Conservation (phyloP, 1,140 invertebrate species). For the Phymastichus coffea region DNA sequence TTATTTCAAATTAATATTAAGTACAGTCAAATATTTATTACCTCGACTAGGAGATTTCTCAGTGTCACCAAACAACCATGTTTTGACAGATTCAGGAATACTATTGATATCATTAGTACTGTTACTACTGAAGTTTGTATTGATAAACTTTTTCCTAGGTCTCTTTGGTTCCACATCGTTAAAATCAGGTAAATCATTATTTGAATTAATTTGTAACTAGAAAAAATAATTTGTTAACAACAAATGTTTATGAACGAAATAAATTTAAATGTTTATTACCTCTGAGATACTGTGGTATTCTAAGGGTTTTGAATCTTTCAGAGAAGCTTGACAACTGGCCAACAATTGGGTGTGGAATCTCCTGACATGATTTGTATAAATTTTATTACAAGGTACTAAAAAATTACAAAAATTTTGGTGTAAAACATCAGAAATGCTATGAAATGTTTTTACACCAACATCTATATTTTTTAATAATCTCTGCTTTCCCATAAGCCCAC, state of each 20-base stretch:
- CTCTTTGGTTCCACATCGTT: background rate
- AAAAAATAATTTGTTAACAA: background rate
- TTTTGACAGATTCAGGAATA: background rate
- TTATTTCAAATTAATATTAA: background rate
- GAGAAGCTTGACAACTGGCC: background rate
- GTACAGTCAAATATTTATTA: background rate
- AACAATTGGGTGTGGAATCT: background rate
- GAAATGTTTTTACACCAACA: too few species aligned
- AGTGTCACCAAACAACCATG: conserved; percentile 4
- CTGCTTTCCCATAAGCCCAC: background rate
- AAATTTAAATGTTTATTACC: background rate
- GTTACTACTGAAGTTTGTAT: background rate
- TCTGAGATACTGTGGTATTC: background rate
- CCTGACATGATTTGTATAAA: background rate
- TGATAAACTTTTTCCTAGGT: background rate
- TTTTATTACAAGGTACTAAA: background rate
- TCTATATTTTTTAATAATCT: background rate
- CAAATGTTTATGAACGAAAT: background rate
- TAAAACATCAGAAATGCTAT: too few species aligned
- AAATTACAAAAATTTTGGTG: background rate
- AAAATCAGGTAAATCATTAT: background rate
- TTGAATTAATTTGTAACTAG: background rate
- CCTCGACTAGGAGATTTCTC: conserved; percentile 7
- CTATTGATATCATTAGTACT: background rate
- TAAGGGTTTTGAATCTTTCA: background rate